A percentile compares a stretch with the other conserved stretches of the same genome.
Conservation (phyloP, 2,888 invertebrate species). For the Subacronicta megacephala region DNA sequence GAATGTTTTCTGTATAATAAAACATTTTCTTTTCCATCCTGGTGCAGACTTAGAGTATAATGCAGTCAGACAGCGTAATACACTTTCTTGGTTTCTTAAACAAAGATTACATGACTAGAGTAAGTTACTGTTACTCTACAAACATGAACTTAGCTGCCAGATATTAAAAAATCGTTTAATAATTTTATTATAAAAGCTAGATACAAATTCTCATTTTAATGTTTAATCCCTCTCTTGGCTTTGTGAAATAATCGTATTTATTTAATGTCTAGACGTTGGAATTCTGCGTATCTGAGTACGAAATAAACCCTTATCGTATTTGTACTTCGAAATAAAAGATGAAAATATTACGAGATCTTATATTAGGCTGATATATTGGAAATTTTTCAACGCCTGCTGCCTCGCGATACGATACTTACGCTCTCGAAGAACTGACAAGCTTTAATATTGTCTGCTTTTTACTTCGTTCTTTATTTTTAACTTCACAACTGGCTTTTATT, state of each 20-base stretch:
- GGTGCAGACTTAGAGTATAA: constrained; percentile 8
- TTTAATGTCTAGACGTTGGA: constrained; percentile 43
- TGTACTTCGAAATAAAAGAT: constrained; percentile 44
- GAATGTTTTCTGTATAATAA: constrained; percentile 13
- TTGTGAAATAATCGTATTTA: constrained; percentile 52
- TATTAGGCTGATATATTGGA: constrained; percentile 55
- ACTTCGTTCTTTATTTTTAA: constrained; percentile 28
- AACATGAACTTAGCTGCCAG: too few relatives aligned
- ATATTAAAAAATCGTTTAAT: constrained; percentile 30
- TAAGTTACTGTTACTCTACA: too few relatives aligned
- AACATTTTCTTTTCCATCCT: constrained; percentile 30
- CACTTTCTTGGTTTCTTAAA: constrained; percentile 6
- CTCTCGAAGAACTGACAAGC: constrained; percentile 40
- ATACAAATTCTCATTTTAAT: constrained; percentile 48
- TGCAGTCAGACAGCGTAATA: constrained; percentile 1
- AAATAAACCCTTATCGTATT: constrained; percentile 49
- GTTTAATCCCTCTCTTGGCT: constrained; percentile 48
- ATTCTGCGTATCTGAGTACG: constrained; percentile 34
- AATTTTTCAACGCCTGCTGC: constrained; percentile 50
- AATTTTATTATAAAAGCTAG: constrained; percentile 45
- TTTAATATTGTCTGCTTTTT: constrained; percentile 50
- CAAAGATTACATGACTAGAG: background rate
- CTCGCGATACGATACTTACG: constrained; percentile 39
- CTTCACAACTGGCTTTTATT: constrained; percentile 21
- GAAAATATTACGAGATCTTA: constrained; percentile 47